Conservation (phyloP, 92 coral and sea anemone species). For the Umimayanthus chanpuru region DNA sequence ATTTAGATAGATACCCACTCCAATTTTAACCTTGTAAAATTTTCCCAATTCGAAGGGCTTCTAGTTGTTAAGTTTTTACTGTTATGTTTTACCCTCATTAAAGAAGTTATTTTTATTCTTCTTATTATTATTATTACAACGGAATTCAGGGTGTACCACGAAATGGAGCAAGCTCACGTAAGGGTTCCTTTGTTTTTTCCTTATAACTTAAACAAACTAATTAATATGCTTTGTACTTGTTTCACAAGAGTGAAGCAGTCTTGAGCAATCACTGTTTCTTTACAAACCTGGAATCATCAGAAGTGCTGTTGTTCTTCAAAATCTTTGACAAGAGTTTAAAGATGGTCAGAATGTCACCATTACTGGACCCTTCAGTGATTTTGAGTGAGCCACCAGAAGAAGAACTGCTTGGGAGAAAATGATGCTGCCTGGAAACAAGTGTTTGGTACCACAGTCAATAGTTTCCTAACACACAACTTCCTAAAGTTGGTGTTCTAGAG, state of each 20-base stretch:
- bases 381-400: slow-evolving; percentile 53
- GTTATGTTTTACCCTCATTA: too few species aligned
- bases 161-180: too few species aligned
- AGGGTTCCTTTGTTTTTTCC: too few species aligned
- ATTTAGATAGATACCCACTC: too few species aligned
- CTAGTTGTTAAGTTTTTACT: too few species aligned
- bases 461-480: not conserved
- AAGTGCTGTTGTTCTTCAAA: slow-evolving; percentile 75
- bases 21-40: too few species aligned
- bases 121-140: too few species aligned
- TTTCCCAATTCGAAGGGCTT: too few species aligned
- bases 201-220: not conserved
- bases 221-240: not conserved
- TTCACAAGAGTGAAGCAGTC: not conserved
- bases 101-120: too few species aligned
- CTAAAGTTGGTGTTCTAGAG: not conserved
- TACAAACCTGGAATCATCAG: slow-evolving; percentile 80
- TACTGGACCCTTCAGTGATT: slow-evolving; percentile 45
- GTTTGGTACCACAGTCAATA: not conserved
- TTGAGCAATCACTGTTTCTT: not conserved
- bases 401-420: slow-evolving; percentile 75
- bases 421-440: slow-evolving; percentile 74
- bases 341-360: slow-evolving; percentile 68
- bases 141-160: too few species aligned
- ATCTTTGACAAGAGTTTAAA: slow-evolving; percentile 75